Conservation (phyloP, 2,797 vertebrate genomes). For the Sparidentex hasta region DNA sequence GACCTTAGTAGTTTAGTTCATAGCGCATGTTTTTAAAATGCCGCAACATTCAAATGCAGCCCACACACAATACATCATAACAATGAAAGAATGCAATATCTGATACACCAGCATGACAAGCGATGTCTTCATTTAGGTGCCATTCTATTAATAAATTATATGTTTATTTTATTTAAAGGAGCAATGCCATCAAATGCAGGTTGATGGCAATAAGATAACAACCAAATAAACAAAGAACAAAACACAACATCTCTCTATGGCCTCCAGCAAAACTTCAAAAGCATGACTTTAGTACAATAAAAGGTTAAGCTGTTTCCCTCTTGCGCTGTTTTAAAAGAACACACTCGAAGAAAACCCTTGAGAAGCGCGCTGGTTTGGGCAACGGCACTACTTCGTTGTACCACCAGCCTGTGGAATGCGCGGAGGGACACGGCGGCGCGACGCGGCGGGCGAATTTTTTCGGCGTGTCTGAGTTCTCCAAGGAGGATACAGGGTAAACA, state of each 20-base stretch:
- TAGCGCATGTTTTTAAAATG: neutral
- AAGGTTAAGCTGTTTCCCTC: neutral
- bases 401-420: conserved; percentile 91
- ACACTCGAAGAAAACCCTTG: neutral
- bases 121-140: neutral
- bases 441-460: conserved; percentile 78
- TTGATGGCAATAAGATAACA: too few relatives aligned
- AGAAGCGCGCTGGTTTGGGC: conserved; percentile 37
- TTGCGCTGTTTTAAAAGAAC: neutral
- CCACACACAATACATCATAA: neutral
- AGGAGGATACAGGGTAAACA: conserved; percentile 86
- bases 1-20: too few relatives aligned
- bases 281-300: neutral
- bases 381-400: conserved; percentile 83
- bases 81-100: neutral
- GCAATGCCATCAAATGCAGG: too few relatives aligned
- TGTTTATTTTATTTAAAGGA: too few relatives aligned
- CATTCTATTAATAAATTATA: too few relatives aligned
- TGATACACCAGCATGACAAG: neutral
- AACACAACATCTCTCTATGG: too few relatives aligned
- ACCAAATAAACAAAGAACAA: too few relatives aligned
- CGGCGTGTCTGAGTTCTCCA: conserved; percentile 80
- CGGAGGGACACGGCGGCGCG: conserved; percentile 83
- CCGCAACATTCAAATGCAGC: neutral
- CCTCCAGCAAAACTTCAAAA: neutral